Base-by-base conservation (phyloP, 53 echinoderm and acorn worm species). In the Echinometra lucunter region DNA sequence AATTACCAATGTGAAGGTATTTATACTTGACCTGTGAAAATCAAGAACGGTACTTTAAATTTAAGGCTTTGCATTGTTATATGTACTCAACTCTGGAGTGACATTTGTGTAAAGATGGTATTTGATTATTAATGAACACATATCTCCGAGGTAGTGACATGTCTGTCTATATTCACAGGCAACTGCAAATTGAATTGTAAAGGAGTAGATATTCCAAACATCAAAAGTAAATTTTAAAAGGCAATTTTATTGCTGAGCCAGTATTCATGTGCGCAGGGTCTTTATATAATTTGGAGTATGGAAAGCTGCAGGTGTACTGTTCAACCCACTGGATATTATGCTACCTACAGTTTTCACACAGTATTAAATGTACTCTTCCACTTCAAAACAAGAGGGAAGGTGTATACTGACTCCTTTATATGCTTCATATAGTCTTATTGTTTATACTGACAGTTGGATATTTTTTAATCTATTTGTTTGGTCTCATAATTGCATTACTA, bases 81-180 rank as follows among this genome's bases (percentile, higher is more conserved):
- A 72, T 3, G 35, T 35, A 72, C 13, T 32, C 32, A 72, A 72
- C 72, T 72, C 35, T 13, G 35, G 72, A 72, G 78, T 78, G 40
- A 78, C 19, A 42, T 78, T 78, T 85, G 85, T 49, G 45, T 85
- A 49, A 5, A 44, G 44, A 19, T 44, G 40, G 8, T 7, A 28
- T 28, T 4, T 85, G 85, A 85, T 49, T 49, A 30, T 28, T 85
- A 85, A 19, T 49, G 49, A 85, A 85, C 6, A 27, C 47, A 49
- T 11, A 1, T 85, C 30, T 10, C 85, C 85, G 11, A 10, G 49
- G 47, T 85, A 35, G 12, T 49, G 85, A 28, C 85, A 85, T 85
- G 85, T n/a, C 49, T 85, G 85, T 28, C 85, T 47, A 85, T 16
- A 49, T 85, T 10, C 49, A n/a, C 85, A 47, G 85, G n/a, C 85